These are phyloP conservation scores for Chaitophorus viminalis DNA, from an alignment of 2,888 invertebrate genomes.

Conservation along the genomic window DNA sequence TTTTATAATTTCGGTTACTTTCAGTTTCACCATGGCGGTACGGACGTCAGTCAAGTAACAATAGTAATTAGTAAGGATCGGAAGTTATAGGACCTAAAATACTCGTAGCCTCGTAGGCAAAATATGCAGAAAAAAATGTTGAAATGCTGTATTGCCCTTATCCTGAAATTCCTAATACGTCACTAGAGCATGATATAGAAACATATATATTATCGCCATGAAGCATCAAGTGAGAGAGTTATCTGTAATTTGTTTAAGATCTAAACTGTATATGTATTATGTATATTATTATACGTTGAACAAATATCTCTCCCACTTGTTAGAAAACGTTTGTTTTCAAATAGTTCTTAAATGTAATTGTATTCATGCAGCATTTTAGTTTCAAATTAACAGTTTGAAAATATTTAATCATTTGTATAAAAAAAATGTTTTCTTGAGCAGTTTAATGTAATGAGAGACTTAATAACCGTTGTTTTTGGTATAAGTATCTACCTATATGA, in stretches of 20 bases:
- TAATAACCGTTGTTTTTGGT: neutral
- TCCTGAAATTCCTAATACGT: too few relatives aligned
- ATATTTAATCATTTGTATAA: neutral
- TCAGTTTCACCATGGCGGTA: too few relatives aligned
- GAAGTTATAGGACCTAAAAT: too few relatives aligned
- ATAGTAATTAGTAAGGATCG: too few relatives aligned
- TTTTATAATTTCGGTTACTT: too few relatives aligned
- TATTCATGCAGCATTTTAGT: neutral
- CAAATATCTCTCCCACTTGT: neutral
- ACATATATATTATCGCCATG: neutral
- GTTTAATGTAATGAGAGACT: neutral
- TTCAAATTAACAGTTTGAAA: neutral
- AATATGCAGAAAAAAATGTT: too few relatives aligned
- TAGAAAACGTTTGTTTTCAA: neutral
- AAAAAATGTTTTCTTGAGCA: neutral
- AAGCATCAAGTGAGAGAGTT: neutral
- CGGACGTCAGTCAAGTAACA: too few relatives aligned
- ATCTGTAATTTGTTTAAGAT: neutral
- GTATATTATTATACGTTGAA: neutral
- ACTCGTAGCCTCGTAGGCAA: too few relatives aligned
- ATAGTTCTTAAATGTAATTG: neutral
- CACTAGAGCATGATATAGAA: too few relatives aligned
- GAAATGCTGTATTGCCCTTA: too few relatives aligned
- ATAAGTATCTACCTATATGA: neutral
- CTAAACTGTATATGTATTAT: neutral